Base-by-base conservation (phyloP, 2,888 invertebrate genomes). In the Cylindroiulus punctatus region DNA sequence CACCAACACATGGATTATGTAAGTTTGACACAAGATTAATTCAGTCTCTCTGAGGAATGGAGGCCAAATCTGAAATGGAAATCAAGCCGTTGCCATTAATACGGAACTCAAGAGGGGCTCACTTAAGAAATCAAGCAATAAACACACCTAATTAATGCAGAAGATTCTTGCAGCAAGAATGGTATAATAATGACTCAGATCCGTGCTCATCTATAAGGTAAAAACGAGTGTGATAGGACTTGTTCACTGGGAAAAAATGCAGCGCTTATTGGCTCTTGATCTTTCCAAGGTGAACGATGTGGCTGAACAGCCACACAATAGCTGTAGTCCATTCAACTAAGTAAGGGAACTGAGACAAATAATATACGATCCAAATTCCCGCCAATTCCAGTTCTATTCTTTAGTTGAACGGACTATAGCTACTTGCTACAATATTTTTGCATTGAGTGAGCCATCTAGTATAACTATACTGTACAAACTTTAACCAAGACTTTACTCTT, bases 11-110 rank as follows among this genome's bases (percentile, higher is more conserved):
- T 26, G 65, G 12, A 65, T 26, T 26, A 65, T 52, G 52, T n/a
- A 52, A 52, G 19, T n/a, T 52, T 52, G 5, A 52, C 52, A n/a
- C 52, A 52, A 52, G 52, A n/a, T 10, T 26, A 65, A 65, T 10
- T 65, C 65, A 22, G 12, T 65, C 52, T n/a, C 26, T 65, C 8
- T 26, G 10, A 65, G 22, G 12, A 65, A 26, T 65, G 8, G 4
- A 26, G 65, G 22, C 65, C 65, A 65, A 22, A 65, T 26, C 65
- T 65, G 65, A 65, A 65, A 65, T 65, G 65, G 65, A 65, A 65
- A 65, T 65, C 65, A 65, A 65, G 65, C 65, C 26, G 26, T 26
- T 19, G 65, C 65, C 65, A 65, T 65, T 65, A 65, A 26, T 65
- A 65, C 7, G 3, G 65, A 65, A 65, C 65, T 65, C 5, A 26